These are phyloP conservation scores for Scrobipalpa atriplicella DNA, from an alignment of 2,888 invertebrate species.

Conservation along the genomic window DNA sequence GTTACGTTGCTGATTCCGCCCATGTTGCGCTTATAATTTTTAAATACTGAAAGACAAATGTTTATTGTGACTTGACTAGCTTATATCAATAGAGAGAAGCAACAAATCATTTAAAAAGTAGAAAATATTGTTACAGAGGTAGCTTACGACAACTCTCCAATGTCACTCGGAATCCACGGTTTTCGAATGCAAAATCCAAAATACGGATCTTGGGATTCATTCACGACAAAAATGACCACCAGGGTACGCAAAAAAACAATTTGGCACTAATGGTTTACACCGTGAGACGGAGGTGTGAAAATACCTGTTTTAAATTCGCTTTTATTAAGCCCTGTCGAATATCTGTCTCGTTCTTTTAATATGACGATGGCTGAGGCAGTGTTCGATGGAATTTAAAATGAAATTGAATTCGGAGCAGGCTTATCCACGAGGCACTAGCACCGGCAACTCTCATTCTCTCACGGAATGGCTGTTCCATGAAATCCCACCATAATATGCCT, in stretches of 20 bases:
- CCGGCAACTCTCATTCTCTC: slow-evolving; percentile 22
- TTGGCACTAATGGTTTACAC: slow-evolving; percentile 20
- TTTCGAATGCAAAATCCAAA: background rate
- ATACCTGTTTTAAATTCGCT: background rate
- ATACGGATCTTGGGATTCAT: slow-evolving; percentile 1
- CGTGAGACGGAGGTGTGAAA: slow-evolving; percentile 1
- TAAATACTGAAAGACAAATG: too few relatives aligned
- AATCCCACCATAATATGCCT: background rate
- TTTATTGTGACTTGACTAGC: background rate
- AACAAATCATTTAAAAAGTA: background rate
- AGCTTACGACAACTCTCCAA: background rate
- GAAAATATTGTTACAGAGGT: too few relatives aligned
- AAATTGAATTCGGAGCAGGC: background rate
- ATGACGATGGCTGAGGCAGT: background rate
- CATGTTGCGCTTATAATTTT: too few relatives aligned
- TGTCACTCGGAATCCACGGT: slow-evolving; percentile 5
- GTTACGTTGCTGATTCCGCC: too few relatives aligned
- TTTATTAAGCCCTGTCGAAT: too few relatives aligned
- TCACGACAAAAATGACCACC: slow-evolving; percentile 2
- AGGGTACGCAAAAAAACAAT: slow-evolving; percentile 13
- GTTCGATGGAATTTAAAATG: background rate
- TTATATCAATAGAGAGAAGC: too few relatives aligned
- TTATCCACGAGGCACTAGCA: slow-evolving; percentile 21
- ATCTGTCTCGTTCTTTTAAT: background rate
- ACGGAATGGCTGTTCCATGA: slow-evolving; percentile 6